phyloP scores from a whole-genome alignment of 2,888 invertebrate species.

The Drosophila helvetica region DNA sequence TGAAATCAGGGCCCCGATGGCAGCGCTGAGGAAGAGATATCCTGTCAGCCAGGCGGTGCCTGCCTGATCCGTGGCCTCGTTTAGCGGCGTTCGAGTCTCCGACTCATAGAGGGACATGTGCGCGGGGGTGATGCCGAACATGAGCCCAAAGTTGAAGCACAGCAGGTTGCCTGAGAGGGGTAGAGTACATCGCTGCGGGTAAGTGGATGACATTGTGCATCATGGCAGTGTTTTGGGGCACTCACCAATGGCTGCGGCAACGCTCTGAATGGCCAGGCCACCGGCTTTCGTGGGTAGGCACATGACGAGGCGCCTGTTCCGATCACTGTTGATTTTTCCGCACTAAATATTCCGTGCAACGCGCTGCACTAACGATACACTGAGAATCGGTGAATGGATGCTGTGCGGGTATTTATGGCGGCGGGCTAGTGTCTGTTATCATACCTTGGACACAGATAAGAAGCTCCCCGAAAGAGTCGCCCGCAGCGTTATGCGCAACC shows the following conservation, averaged over 20 bases:
- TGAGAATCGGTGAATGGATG: conserved; percentile 51
- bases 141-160: conserved; percentile 81
- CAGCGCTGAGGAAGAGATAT: conserved; percentile 76
- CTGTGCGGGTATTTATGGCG: conserved; percentile 60
- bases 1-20: conserved; percentile 72
- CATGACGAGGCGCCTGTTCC: conserved; percentile 51
- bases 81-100: conserved; percentile 65
- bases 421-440: conserved; percentile 50
- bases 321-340: not conserved
- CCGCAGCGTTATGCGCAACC: conserved; percentile 57
- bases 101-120: conserved; percentile 76
- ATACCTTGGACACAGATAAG: conserved; percentile 37
- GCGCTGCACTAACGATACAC: conserved; percentile 40
- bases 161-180: conserved; percentile 70
- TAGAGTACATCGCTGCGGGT: not conserved
- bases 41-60: conserved; percentile 74
- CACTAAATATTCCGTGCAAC: conserved; percentile 2
- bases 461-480: conserved; percentile 15
- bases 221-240: not conserved
- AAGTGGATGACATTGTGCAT: not conserved
- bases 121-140: conserved; percentile 81
- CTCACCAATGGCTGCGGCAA: conserved; percentile 71
- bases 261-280: conserved; percentile 67
- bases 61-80: conserved; percentile 59
- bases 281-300: conserved; percentile 69